These are phyloP conservation scores for Habropoda laboriosa DNA, from an alignment of 1,140 invertebrate species.

Conservation along the genomic window DNA sequence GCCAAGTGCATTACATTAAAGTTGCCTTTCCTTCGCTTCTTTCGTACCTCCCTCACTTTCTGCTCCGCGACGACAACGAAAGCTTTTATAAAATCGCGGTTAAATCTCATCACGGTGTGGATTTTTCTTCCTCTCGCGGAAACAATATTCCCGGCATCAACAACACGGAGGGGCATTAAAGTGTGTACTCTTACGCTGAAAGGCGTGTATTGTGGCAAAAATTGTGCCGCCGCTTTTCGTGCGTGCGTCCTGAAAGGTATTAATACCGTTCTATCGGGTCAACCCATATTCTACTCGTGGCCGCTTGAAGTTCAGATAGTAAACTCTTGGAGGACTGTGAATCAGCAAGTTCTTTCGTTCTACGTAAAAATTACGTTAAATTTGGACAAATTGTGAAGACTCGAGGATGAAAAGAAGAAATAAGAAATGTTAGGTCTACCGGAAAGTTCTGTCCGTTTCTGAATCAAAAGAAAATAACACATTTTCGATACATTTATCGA, in stretches of 20 bases:
- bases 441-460: too few species aligned
- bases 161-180: conserved; percentile 19
- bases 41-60: neutral
- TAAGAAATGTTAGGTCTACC: too few species aligned
- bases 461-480: too few species aligned
- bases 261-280: conserved; percentile 19
- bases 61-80: conserved; percentile 17
- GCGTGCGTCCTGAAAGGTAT: neutral
- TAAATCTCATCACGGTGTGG: conserved; percentile 56
- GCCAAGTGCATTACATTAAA: neutral
- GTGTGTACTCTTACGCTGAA: neutral
- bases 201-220: conserved; percentile 11
- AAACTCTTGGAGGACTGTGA: neutral
- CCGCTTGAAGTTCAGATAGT: neutral
- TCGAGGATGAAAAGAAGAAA: too few species aligned
- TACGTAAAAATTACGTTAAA: neutral
- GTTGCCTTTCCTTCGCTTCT: neutral
- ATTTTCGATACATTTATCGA: too few species aligned
- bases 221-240: conserved; percentile 6
- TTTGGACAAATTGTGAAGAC: too few species aligned
- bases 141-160: conserved; percentile 39
- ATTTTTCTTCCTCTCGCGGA: conserved; percentile 37
- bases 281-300: neutral
- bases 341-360: neutral
- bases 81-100: conserved; percentile 60